Evolutionary conservation across 2,888 invertebrate species (phyloP).

Genomic region (Notocelia uddmanniana): DNA sequence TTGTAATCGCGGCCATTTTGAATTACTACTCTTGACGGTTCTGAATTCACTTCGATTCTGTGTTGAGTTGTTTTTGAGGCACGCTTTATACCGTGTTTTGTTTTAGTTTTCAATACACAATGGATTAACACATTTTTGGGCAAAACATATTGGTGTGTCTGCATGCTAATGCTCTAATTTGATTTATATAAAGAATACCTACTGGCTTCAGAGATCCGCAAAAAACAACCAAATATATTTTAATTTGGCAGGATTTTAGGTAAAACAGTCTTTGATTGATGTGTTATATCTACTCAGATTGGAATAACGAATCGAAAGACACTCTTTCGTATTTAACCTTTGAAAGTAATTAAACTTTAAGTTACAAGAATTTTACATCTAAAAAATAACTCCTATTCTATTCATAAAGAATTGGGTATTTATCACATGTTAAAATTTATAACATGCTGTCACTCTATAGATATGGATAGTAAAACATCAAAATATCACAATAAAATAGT

Average conservation of each 20-base stretch:
- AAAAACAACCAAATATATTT: neutral
- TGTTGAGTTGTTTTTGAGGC: slow-evolving; percentile 34
- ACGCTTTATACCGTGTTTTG: slow-evolving; percentile 50
- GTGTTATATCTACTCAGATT: too few species aligned
- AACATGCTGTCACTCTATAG: too few species aligned
- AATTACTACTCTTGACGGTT: slow-evolving; percentile 24
- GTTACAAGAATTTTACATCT: too few species aligned
- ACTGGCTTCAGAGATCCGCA: neutral
- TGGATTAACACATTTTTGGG: slow-evolving; percentile 46
- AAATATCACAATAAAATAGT: too few species aligned
- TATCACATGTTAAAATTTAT: too few species aligned
- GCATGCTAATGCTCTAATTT: slow-evolving; percentile 9
- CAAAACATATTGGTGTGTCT: slow-evolving; percentile 23
- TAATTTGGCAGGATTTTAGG: neutral
- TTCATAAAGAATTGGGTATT: too few species aligned
- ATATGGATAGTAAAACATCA: too few species aligned
- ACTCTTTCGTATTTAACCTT: too few species aligned
- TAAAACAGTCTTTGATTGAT: neutral
- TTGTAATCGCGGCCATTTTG: slow-evolving; percentile 61
- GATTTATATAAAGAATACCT: neutral
- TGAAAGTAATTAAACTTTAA: too few species aligned
- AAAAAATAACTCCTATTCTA: too few species aligned
- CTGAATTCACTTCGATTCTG: slow-evolving; percentile 40
- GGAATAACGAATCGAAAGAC: too few species aligned
- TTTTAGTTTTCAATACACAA: slow-evolving; percentile 52